Conservation (phyloP, 2,888 invertebrate genomes). For the Zonitis immaculata region DNA sequence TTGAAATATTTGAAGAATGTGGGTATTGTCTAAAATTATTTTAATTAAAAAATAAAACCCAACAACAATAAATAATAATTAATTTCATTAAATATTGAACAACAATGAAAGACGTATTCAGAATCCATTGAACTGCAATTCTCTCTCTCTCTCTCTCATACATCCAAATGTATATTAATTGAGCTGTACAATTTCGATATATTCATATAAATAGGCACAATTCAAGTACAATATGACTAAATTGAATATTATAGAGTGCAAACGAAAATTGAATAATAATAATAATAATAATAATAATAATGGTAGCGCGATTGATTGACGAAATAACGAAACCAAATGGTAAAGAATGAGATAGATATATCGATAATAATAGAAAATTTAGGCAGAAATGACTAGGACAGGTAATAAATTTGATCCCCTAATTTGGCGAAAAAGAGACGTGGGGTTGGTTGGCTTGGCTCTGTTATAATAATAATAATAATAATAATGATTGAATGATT, state of each 20-base stretch:
- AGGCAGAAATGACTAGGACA: conserved; percentile 27
- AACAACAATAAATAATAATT: neutral
- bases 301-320: conserved; percentile 15
- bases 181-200: conserved; percentile 42
- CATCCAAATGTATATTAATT: conserved; percentile 36
- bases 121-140: conserved; percentile 31
- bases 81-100: neutral
- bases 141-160: too few relatives aligned
- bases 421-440: conserved; percentile 32
- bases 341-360: neutral
- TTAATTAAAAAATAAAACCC: too few relatives aligned
- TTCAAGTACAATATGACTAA: conserved; percentile 41
- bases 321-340: neutral
- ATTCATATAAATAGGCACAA: conserved; percentile 40
- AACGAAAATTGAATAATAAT: conserved; percentile 42
- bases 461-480: too few relatives aligned
- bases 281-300: conserved; percentile 41
- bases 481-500: conserved; percentile 2
- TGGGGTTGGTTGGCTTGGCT: neutral
- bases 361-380: neutral
- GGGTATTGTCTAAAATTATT: too few relatives aligned
- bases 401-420: conserved; percentile 37
- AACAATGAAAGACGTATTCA: conserved; percentile 24
- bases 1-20: conserved; percentile 36
- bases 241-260: conserved; percentile 42